Evolutionary conservation across 2,113 vertebrate genomes (phyloP).

Genomic region (Miniopterus natalensis): DNA sequence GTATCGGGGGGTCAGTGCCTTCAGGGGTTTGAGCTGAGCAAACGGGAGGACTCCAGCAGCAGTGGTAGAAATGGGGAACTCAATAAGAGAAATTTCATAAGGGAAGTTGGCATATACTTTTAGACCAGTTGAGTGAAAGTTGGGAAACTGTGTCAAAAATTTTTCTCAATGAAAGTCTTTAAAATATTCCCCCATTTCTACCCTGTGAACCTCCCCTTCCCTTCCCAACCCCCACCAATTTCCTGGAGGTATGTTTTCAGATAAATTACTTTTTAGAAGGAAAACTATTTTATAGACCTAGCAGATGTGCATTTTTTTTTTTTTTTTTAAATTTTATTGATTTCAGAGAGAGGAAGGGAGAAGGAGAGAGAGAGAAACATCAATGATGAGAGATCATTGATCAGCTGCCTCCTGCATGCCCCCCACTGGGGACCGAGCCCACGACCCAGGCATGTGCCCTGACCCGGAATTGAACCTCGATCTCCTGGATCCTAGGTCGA

Average conservation of each 20-base stretch:
- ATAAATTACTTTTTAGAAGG: neutral
- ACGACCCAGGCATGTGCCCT: too few species aligned
- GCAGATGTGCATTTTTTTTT: neutral
- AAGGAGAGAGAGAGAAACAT: too few species aligned
- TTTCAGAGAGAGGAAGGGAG: too few species aligned
- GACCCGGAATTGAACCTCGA: too few species aligned
- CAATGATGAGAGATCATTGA: too few species aligned
- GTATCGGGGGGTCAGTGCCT: neutral
- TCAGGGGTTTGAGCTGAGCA: neutral
- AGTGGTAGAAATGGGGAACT: too few species aligned
- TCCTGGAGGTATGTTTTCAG: neutral
- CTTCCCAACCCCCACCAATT: neutral
- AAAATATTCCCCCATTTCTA: neutral
- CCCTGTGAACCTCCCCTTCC: too few species aligned
- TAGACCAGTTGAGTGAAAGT: neutral
- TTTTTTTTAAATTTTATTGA: too few species aligned
- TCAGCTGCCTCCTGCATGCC: too few species aligned
- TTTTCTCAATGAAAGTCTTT: conserved; percentile 22
- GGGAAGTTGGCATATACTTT: neutral
- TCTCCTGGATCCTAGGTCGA: too few species aligned
- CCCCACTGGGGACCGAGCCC: too few species aligned
- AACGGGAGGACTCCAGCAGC: neutral
- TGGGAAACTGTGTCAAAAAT: neutral
- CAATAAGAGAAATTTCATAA: neutral
- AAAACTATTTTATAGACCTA: neutral